Conservation (phyloP, 1,140 invertebrate species). For the Penaeus vannamei region DNA sequence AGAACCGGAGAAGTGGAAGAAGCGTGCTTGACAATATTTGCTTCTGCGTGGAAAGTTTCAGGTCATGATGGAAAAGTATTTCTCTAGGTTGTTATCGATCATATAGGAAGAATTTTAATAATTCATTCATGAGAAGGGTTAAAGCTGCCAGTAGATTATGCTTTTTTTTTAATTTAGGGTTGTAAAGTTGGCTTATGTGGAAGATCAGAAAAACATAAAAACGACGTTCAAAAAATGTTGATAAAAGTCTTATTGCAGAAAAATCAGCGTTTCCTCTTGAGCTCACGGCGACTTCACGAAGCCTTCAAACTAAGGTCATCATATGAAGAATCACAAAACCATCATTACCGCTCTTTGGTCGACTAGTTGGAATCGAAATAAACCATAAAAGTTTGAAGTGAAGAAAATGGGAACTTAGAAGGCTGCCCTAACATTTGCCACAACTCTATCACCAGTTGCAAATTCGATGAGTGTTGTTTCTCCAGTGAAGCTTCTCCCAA, state of each 20-base stretch:
- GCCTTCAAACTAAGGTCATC: neutral
- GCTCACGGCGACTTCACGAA: neutral
- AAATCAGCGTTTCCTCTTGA: neutral
- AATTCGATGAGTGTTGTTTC: neutral
- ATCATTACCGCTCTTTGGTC: constrained; percentile 2
- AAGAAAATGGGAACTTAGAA: neutral
- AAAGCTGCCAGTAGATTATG: neutral
- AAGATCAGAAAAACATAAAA: constrained; percentile 1
- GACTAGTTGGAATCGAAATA: neutral
- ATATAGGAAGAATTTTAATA: neutral
- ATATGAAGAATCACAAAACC: neutral
- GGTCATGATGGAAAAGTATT: neutral
- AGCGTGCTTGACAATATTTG: neutral
- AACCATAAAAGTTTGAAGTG: neutral
- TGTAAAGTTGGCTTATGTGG: neutral
- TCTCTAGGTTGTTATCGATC: neutral
- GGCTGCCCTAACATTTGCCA: neutral
- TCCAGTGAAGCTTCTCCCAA: neutral
- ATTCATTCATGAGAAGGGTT: neutral
- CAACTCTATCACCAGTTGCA: neutral
- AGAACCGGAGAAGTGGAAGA: neutral
- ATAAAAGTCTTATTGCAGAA: neutral
- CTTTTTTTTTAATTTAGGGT: too few species aligned
- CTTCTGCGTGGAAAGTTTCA: neutral
- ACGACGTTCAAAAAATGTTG: neutral